Conservation (phyloP, 1,140 invertebrate genomes). For the Cyrtorhinus lividipennis region DNA sequence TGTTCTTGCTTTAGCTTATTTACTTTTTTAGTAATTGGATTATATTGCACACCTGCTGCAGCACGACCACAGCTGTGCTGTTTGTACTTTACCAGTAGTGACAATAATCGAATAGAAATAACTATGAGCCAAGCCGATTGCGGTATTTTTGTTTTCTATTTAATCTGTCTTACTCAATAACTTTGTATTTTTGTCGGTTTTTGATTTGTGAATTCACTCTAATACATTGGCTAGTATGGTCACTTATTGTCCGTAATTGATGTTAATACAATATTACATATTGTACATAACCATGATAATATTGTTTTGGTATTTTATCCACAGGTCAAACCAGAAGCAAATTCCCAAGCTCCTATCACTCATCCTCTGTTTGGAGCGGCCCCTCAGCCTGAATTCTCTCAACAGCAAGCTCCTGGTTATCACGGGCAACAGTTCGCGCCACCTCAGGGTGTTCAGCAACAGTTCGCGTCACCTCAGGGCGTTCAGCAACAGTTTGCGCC, state of each 20-base stretch:
- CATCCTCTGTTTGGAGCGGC: constrained; percentile 57
- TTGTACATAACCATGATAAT: constrained; percentile 26
- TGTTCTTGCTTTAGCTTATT: no score
- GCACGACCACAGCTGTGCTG: no score
- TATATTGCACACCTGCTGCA: no score
- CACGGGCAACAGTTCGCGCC: not conserved
- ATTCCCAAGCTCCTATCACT: constrained; percentile 50
- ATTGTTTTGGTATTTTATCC: not conserved
- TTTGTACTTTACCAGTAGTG: no score
- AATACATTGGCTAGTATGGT: not conserved
- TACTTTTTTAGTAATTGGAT: no score
- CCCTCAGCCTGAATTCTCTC: constrained; percentile 27
- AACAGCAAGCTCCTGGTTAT: not conserved
- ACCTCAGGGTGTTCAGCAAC: not conserved
- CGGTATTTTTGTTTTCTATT: no score
- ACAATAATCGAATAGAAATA: no score
- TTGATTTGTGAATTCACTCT: no score
- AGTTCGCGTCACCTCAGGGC: no score
- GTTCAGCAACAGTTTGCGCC: not conserved
- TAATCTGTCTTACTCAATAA: no score
- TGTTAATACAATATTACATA: constrained; percentile 12
- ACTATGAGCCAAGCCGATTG: no score
- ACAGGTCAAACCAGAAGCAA: constrained; percentile 43
- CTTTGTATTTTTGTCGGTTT: no score
- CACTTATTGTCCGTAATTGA: not conserved